These are phyloP conservation scores for Lagria hirta DNA, from an alignment of 2,888 invertebrate genomes.

Conservation along the genomic window DNA sequence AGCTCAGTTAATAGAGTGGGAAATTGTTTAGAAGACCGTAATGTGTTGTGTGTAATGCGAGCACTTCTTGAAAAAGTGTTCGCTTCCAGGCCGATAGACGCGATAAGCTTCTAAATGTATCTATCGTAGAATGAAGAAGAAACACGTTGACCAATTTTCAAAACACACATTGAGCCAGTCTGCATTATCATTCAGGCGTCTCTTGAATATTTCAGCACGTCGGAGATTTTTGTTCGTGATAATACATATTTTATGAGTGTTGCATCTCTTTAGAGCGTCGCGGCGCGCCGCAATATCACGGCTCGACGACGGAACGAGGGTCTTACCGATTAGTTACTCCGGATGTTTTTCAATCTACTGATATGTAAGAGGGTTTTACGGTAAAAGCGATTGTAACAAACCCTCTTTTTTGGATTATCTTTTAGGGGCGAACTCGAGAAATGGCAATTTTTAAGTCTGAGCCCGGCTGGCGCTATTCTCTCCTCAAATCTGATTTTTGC, in stretches of 20 bases:
- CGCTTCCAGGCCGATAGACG: too few relatives aligned
- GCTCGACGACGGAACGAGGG: constrained; percentile 25
- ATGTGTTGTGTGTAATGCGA: too few relatives aligned
- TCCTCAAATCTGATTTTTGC: too few relatives aligned
- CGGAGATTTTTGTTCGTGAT: constrained; percentile 55
- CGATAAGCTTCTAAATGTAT: constrained; percentile 39
- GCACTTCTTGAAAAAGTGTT: too few relatives aligned
- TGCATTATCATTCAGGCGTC: constrained; percentile 43
- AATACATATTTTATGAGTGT: constrained; percentile 54
- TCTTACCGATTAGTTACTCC: constrained; percentile 38
- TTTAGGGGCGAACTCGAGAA: too few relatives aligned
- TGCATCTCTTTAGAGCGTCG: constrained; percentile 46
- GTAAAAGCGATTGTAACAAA: constrained; percentile 23
- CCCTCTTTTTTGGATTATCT: constrained; percentile 7
- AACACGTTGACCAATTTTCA: constrained; percentile 36
- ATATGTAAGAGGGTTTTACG: constrained; percentile 30
- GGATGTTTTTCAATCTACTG: constrained; percentile 42
- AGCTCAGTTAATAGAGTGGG: too few relatives aligned
- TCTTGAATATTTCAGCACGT: constrained; percentile 51
- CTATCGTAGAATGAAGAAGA: constrained; percentile 37
- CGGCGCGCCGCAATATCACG: constrained; percentile 37
- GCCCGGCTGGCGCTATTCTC: too few relatives aligned
- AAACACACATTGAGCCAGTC: constrained; percentile 14
- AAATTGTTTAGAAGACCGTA: too few relatives aligned
- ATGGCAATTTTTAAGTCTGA: too few relatives aligned